A percentile compares a stretch with the other conserved stretches of the same genome.
Conservation (phyloP, 2,797 vertebrate species). For the Morus bassanus region DNA sequence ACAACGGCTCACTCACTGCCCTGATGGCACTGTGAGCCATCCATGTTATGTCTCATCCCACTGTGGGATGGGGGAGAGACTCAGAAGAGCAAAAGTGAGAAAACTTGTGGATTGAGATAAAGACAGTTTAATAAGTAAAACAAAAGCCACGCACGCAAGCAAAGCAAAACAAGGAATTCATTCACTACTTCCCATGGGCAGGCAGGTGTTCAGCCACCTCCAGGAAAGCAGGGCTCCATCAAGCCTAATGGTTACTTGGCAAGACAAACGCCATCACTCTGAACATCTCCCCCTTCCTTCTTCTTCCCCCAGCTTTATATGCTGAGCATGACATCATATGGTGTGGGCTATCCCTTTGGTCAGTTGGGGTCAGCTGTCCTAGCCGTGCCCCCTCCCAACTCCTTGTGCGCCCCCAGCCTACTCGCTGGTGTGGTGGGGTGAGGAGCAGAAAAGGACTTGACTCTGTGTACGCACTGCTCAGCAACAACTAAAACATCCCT, state of each 20-base stretch:
- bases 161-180: neutral
- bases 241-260: rapidly evolving
- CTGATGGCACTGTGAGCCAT: no score
- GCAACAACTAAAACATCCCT: neutral
- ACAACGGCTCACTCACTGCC: neutral
- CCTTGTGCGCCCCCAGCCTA: neutral
- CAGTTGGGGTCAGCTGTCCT: neutral
- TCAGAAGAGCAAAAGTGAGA: neutral
- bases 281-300: rapidly evolving
- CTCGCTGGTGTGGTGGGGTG: neutral
- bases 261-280: neutral
- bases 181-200: neutral
- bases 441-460: neutral
- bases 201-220: neutral
- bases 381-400: rapidly evolving
- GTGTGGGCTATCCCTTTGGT: neutral
- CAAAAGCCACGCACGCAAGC: rapidly evolving
- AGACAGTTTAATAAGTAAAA: neutral
- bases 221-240: neutral
- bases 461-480: neutral
- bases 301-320: neutral
- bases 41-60: no score
- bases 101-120: neutral
- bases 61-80: neutral
- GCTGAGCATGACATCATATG: neutral